Base-by-base conservation (phyloP, 2,888 invertebrate species). In the Allophyes oxyacanthae region DNA sequence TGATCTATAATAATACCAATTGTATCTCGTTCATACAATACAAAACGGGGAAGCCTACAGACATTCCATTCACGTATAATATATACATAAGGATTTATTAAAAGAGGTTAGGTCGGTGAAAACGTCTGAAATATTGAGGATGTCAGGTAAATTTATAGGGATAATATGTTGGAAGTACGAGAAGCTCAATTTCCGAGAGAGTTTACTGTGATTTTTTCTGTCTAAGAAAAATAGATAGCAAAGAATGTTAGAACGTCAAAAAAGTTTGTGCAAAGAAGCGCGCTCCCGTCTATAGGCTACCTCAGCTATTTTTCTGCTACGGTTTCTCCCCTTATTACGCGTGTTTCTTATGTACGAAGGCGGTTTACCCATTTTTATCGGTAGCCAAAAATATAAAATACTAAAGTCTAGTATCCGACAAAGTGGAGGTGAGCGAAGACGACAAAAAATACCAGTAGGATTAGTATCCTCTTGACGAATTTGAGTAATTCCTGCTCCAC, bases 101-200 rank as follows among this genome's bases (percentile, higher is more conserved):
- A 88, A 89, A 87, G 86, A 87, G 89, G 87, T 85, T 83, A 88
- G 85, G 84, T 84, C 80, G 86, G 87, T 89, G 89, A 90, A 91
- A 91, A 90, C 90, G 85, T 83, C 86, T 91, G 89, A 92, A 91
- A 92, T 92, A 93, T 93, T 89, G 89, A 86, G 79, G 85, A 88
- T 81, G 91, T 93, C 90, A 88, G 87, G 88, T 87, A 85, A 92
- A 93, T 92, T 92, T 93, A 93, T 93, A 87, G 91, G 87, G 81
- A 89, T 91, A 91, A 93, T 93, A 91, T 89, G 86, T 91, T 89
- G 85, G 83, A 86, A 82, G 84, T 83, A 87, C 78, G 81, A 85
- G 84, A 77, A 87, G 84, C 87, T 88, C 85, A 87, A 88, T 90
- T 89, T 89, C 82, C 76, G 73, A 74, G 81, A 83, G 85, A 87